Evolutionary conservation across 2,888 invertebrate species (phyloP), one percentile per base, ranked within the genome.

Genomic region (Teleiodes luculella): DNA sequence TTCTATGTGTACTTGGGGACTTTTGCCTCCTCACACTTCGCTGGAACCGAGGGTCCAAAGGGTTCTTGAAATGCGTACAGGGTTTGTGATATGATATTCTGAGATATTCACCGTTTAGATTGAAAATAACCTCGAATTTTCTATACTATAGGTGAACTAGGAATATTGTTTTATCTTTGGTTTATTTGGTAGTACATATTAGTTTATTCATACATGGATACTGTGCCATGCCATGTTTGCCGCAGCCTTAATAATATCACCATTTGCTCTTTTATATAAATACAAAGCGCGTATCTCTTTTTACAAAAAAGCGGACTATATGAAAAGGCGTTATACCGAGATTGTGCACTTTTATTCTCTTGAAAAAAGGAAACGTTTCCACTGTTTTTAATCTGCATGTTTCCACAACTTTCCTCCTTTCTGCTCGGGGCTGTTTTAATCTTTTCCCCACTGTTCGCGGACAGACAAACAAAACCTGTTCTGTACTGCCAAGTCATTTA

Each of bases 331-430:
- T 53, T 53, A 63, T 57, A 56, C 60, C 62, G 67, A 65, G 72
- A 77, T 77, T 80, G 77, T 72, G 56, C 65, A 73, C 69, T 74
- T 74, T 78, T 74, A 74, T 74, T 72, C 57, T 57, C 59, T 58
- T 14, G 72, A 74, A 64, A 63, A 64, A 71, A 64, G 62, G 66
- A 58, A 52, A 52, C 24, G 67, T 77, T 78, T 74, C 65, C 76
- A 70, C 66, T 74, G 76, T 79, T 86, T 86, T 87, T 86, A 87
- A 86, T 86, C 82, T 86, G 76, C 78, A 69, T 78, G 78, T 81
- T 76, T 83, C 83, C 79, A 77, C 78, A 75, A 72, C 72, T 74
- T 65, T 57, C 66, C 70, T 72, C 71, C 74, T 66, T 76, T 72
- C 70, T 74, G 84, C 86, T 70, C 59, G 67, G 58, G 82, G 86